These are phyloP conservation scores for Bombyx huttoni DNA, from an alignment of 2,888 invertebrate species.

Conservation along the genomic window DNA sequence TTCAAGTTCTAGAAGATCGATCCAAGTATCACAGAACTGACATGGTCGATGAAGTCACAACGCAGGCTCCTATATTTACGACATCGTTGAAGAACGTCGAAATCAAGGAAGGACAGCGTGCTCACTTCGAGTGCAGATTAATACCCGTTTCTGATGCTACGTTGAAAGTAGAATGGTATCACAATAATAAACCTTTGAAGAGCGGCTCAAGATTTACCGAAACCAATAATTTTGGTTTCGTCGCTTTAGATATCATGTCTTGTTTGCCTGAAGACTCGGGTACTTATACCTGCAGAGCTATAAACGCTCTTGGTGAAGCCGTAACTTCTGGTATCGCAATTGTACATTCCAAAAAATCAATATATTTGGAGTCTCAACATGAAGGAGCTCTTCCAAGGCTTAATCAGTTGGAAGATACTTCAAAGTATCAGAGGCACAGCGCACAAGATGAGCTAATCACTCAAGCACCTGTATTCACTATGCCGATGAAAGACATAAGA, in stretches of 20 bases:
- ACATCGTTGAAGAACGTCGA: conserved; percentile 92
- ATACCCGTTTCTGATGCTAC: conserved; percentile 95
- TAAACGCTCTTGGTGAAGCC: conserved; percentile 92
- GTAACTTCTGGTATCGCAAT: conserved; percentile 90
- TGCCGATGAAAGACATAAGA: conserved; percentile 88
- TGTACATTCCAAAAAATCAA: conserved; percentile 88
- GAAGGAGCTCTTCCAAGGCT: conserved; percentile 87
- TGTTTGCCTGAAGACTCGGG: conserved; percentile 97
- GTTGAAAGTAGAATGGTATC: conserved; percentile 96
- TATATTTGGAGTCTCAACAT: conserved; percentile 90
- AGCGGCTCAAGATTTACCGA: conserved; percentile 96
- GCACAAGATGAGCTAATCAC: conserved; percentile 84
- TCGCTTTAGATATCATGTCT: conserved; percentile 95
- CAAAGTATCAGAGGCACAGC: conserved; percentile 80
- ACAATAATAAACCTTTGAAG: conserved; percentile 90
- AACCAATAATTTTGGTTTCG: conserved; percentile 97
- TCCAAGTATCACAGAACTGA: conserved; percentile 83
- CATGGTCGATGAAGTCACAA: conserved; percentile 84
- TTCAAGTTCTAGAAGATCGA: conserved; percentile 90
- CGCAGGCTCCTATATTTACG: conserved; percentile 94
- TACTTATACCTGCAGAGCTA: conserved; percentile 93
- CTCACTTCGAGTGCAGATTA: conserved; percentile 93
- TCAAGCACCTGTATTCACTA: conserved; percentile 93
- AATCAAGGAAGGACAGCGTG: conserved; percentile 94
- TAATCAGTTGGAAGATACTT: conserved; percentile 85